Percentiles rank a stretch among this genome's conserved stretches.
Evolutionary conservation across 2,113 vertebrate species (phyloP).

Genomic region (Heterotilapia buettikoferi): DNA sequence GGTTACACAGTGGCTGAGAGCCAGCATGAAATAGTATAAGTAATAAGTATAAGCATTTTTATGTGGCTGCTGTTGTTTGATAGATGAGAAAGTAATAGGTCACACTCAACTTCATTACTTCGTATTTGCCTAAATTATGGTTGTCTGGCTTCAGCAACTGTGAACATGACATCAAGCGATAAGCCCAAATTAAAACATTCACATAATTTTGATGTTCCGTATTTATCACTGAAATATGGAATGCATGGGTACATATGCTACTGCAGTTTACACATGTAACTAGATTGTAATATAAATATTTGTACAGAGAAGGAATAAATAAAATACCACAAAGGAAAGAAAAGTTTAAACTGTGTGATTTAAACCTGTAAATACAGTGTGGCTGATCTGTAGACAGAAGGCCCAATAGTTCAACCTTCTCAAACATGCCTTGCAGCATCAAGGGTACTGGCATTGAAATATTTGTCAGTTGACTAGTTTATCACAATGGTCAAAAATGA

Average conservation of each 20-base stretch:
- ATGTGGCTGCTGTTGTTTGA: not conserved
- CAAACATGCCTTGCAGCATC: not conserved
- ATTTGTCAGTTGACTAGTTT: not conserved
- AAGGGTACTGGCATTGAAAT: not conserved
- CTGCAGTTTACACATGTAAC: not conserved
- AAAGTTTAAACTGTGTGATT: not conserved
- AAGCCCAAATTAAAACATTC: not conserved
- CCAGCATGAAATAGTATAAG: not conserved
- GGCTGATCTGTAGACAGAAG: not conserved
- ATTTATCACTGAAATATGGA: not conserved
- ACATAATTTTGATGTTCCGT: not conserved
- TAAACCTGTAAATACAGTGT: not conserved
- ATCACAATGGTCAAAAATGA: not conserved
- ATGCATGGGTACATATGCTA: not conserved
- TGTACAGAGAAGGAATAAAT: not conserved
- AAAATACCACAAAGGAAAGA: not conserved
- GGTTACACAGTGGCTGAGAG: not conserved
- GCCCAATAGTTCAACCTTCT: not conserved
- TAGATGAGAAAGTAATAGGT: not conserved
- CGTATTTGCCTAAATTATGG: not conserved
- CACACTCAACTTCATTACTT: not conserved
- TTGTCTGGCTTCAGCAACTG: not conserved
- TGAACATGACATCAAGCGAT: not conserved
- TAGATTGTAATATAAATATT: not conserved
- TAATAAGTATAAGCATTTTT: not conserved